Percentiles rank a stretch among this genome's conserved stretches.
phyloP scores from a whole-genome alignment of 2,113 vertebrate genomes.

The Panthera leo region DNA sequence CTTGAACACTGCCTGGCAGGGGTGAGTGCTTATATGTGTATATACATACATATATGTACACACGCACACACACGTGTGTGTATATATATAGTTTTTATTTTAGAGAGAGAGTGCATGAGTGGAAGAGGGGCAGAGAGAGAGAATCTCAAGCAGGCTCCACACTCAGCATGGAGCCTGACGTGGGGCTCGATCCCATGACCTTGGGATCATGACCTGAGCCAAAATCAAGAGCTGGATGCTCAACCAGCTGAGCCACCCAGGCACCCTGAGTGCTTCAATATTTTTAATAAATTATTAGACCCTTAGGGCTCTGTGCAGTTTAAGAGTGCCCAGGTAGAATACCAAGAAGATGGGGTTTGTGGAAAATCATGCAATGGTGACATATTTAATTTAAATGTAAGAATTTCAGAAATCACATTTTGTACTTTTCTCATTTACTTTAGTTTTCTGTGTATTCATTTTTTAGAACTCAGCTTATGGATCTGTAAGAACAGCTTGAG shows the following conservation, averaged over 20 bases:
- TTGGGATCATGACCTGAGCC: too few relatives aligned
- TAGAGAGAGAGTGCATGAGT: too few relatives aligned
- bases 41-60: too few relatives aligned
- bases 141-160: too few relatives aligned
- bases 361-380: slow-evolving; percentile 15
- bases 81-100: too few relatives aligned
- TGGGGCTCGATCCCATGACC: too few relatives aligned
- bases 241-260: too few relatives aligned
- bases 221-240: too few relatives aligned
- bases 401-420: slow-evolving; percentile 12
- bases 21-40: neutral
- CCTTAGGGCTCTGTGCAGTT: neutral
- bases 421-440: neutral
- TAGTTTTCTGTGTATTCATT: neutral
- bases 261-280: neutral
- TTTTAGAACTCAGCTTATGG: neutral
- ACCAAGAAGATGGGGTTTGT: neutral
- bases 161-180: too few relatives aligned
- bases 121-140: too few relatives aligned
- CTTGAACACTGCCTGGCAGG: neutral
- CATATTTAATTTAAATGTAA: neutral
- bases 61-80: too few relatives aligned
- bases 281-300: slow-evolving; percentile 7
- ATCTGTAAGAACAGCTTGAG: neutral
- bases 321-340: neutral